Base-by-base conservation (phyloP, 2,113 vertebrate species). In the Melanerpes aurifrons region DNA sequence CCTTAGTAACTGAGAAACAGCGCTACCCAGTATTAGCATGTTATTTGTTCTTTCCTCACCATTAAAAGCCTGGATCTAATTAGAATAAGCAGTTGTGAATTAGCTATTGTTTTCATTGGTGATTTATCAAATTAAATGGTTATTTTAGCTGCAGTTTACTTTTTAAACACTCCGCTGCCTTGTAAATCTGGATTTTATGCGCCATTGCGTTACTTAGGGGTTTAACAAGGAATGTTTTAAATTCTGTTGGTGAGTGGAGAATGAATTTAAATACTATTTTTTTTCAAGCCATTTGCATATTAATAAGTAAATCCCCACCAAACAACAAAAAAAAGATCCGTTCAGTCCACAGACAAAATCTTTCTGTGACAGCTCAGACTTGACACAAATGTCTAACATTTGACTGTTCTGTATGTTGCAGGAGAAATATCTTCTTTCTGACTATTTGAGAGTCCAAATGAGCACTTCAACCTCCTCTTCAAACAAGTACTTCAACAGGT, bases 51-150 rank as follows among this genome's bases (percentile, higher is more conserved):
- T 67, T 90, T 90, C 50, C 8, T 21, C 10, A 58, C 10, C 80
- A 95, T 84, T n/a, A 82, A 68, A 95, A 81, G 4, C 19, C 47
- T 84, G 35, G 25, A 74, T 85, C 26, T 69, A 91, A 71, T 86
- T 82, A 87, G 47, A 71, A 63, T 61, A 83, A 59, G 4, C 25
- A 50, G 28, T 59, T 86, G 18, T 83, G 16, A 95, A 89, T 56
- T 58, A 83, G 12, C 61, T 73, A 40, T 69, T 84, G n/a, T 53
- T 93, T 90, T 18, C 43, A 2, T 22, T 78, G 7, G 19, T 25
- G 40, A 58, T 94, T 47, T 91, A 63, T 83, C 50, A 82, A 70
- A 72, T 70, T 54, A 75, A 91, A 62, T 25, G 6, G 5, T 17
- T 82, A 48, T 80, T 85, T 83, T 79, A 76, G 56, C 6, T 7